Percentiles rank a stretch among this genome's conserved stretches.
phyloP scores from a whole-genome alignment of 2,113 vertebrate genomes.

The Formicarius rufipectus region DNA sequence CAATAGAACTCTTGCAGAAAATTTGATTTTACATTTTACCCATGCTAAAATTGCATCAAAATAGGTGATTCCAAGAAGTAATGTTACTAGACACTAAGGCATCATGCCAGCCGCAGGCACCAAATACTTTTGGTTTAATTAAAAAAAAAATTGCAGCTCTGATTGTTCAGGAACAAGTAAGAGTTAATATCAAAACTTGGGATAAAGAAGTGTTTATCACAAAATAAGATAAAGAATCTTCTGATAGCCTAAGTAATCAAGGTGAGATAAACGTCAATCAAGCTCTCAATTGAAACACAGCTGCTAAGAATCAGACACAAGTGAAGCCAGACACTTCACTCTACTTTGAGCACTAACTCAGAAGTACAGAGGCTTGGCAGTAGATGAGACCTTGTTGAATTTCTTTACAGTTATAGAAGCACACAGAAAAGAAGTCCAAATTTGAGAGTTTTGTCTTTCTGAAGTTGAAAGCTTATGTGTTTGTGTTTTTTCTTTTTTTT shows the following conservation, averaged over 20 bases:
- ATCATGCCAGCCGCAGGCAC: not conserved
- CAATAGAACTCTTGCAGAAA: not conserved
- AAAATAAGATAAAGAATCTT: not conserved
- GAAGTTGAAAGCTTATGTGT: not conserved
- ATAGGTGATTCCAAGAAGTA: not conserved
- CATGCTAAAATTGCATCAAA: not conserved
- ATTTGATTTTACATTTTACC: conserved; percentile 4
- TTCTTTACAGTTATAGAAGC: not conserved
- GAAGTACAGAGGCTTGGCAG: not conserved
- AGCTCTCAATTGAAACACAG: conserved; percentile 6
- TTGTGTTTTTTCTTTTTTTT: no score
- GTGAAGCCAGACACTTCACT: not conserved
- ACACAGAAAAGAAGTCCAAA: not conserved
- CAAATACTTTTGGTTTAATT: not conserved
- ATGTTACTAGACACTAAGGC: not conserved
- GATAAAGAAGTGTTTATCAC: not conserved
- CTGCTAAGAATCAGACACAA: not conserved
- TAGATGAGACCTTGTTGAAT: not conserved
- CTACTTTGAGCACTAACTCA: not conserved
- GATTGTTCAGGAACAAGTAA: not conserved
- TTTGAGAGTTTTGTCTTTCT: not conserved
- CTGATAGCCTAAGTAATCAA: conserved; percentile 12
- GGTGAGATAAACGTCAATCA: conserved; percentile 22
- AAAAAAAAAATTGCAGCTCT: not conserved
- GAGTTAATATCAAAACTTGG: not conserved